Evolutionary conservation across 2,797 vertebrate genomes (phyloP).

Genomic region (Gorsachius magnificus): DNA sequence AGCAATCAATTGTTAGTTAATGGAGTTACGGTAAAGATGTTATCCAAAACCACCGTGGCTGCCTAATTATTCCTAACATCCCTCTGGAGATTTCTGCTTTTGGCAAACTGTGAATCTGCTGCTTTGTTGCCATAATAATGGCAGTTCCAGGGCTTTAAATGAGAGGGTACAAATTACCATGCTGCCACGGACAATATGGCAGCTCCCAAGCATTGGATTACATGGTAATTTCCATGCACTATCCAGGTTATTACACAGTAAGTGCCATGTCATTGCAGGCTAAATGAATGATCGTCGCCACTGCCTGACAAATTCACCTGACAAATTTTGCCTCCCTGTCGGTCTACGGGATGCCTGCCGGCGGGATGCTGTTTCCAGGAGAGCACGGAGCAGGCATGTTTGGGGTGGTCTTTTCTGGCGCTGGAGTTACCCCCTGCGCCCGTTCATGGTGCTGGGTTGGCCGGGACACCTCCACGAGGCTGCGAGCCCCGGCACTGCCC

Average conservation of each 20-base stretch:
- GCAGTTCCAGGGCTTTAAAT: constrained; percentile 48
- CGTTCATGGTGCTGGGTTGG: rapidly evolving
- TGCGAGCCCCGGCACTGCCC: not conserved
- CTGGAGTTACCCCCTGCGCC: not conserved
- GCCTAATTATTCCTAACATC: constrained; percentile 62
- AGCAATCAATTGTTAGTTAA: constrained; percentile 52
- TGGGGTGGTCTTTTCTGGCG: not conserved
- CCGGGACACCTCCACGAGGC: rapidly evolving
- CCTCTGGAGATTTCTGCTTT: constrained; percentile 56
- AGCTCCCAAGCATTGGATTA: constrained; percentile 46
- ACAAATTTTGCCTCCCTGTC: not conserved
- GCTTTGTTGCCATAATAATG: constrained; percentile 64
- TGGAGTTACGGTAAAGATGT: constrained; percentile 62
- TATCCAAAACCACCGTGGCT: constrained; percentile 54
- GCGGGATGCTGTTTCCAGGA: not conserved
- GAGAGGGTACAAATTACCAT: constrained; percentile 58
- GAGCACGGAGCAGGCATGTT: rapidly evolving
- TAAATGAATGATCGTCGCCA: constrained; percentile 63
- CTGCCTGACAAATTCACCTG: constrained; percentile 57
- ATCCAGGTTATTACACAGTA: constrained; percentile 60
- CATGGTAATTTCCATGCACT: constrained; percentile 66
- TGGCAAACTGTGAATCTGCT: constrained; percentile 42
- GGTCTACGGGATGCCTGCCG: not conserved
- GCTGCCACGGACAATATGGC: constrained; percentile 46
- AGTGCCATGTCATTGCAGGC: constrained; percentile 57